Evolutionary conservation across 2,888 invertebrate genomes (phyloP), one percentile per base, ranked within the genome.

Genomic region (Sphaeridia pumilis): DNA sequence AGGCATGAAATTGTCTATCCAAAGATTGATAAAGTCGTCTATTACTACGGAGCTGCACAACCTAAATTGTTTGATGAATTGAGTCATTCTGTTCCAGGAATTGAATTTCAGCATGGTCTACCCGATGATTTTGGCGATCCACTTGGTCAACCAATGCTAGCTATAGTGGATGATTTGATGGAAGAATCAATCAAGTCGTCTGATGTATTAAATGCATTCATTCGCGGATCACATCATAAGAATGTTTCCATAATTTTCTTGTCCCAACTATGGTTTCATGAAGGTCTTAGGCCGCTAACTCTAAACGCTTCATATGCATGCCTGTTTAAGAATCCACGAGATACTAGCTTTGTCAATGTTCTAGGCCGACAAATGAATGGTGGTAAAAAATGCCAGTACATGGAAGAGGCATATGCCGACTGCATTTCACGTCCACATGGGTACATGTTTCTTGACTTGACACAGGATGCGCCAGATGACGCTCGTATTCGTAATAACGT

Each of bases 351-450:
- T 34, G 28, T 46, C 3, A 27, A n/a, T n/a, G 17, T 38, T 1
- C 20, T 61, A 12, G 57, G 58, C 12, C n/a, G 54, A 3, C 57
- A 58, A 49, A 61, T 61, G 56, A 58, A 57, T 45, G 41, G 52
- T 1, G 51, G 51, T 12, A 55, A 52, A 34, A 46, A 35, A 1
- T 52, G 55, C 47, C 2, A 2, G 1, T 25, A 34, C 2, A 20
- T 60, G 17, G 52, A 60, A 35, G n/a, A 26, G 20, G 61, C 61
- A 1, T 58, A 38, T 42, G 38, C 52, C n/a, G 55, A 61, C n/a
- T 20, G 35, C 20, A 51, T 57, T 52, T 48, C 43, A 22, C 55
- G 50, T n/a, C 31, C 31, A 25, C 58, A 59, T 54, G 56, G 57
- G 10, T 58, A 61, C 35, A 2, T 61, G 3, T 52, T 59, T 22